Percentiles rank a stretch among this genome's conserved stretches.
These are phyloP conservation scores for Sylvia atricapilla DNA, from an alignment of 2,113 vertebrate species.

Conservation along the genomic window DNA sequence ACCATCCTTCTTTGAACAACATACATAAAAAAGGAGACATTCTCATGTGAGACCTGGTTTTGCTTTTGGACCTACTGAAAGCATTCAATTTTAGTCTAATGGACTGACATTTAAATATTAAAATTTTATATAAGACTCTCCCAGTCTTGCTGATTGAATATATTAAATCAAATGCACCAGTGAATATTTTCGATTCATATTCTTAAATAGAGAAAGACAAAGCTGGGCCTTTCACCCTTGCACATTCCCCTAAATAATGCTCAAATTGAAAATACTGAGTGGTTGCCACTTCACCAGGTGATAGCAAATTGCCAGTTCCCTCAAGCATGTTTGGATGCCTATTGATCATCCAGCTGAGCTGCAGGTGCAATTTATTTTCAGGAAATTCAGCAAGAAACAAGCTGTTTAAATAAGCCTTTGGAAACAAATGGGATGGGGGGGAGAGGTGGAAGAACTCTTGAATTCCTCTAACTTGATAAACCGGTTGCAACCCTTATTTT, in stretches of 20 bases:
- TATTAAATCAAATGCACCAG: neutral
- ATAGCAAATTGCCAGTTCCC: neutral
- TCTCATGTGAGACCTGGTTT: neutral
- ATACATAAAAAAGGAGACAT: neutral
- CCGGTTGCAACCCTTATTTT: slow-evolving; percentile 8
- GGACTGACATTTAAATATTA: neutral
- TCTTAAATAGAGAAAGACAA: neutral
- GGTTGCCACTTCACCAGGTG: neutral
- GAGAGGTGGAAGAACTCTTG: neutral
- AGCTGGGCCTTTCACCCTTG: rapidly evolving
- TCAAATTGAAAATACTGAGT: neutral
- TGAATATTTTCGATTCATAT: neutral
- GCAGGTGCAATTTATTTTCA: slow-evolving; percentile 6
- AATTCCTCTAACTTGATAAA: slow-evolving; percentile 63
- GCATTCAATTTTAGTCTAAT: neutral
- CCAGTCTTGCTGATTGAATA: neutral
- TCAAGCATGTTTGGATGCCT: neutral
- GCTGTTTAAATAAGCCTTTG: neutral
- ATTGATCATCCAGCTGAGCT: neutral
- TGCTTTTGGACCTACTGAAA: neutral
- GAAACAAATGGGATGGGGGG: neutral
- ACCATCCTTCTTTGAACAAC: neutral
- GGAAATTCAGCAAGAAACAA: neutral
- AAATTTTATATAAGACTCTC: neutral
- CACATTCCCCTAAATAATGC: neutral